phyloP scores from a whole-genome alignment of 2,888 invertebrate species.

The Leptopilina myrica region DNA sequence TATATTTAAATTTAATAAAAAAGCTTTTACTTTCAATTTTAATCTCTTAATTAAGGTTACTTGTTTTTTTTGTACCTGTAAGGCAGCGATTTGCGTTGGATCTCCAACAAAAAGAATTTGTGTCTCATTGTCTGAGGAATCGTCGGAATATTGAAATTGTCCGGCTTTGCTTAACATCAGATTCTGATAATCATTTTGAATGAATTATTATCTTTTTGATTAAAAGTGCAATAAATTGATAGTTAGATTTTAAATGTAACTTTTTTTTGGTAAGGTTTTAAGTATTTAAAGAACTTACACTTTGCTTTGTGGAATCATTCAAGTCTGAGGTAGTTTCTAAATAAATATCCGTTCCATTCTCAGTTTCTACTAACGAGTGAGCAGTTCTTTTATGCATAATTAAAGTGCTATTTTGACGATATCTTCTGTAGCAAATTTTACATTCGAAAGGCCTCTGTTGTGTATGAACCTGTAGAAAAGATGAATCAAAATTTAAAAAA shows the following conservation, averaged over 20 bases:
- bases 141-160: constrained; percentile 63
- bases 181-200: constrained; percentile 1
- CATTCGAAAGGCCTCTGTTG: constrained; percentile 80
- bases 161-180: constrained; percentile 57
- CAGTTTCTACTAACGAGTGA: constrained; percentile 77
- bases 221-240: too few relatives aligned
- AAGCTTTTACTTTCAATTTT: background rate
- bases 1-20: background rate
- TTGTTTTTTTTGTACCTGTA: constrained; percentile 61
- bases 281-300: background rate
- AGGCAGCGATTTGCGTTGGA: constrained; percentile 69
- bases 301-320: background rate
- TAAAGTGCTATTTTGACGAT: constrained; percentile 81
- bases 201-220: background rate
- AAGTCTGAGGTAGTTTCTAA: constrained; percentile 50
- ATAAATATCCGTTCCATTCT: constrained; percentile 74
- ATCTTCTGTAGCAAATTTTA: constrained; percentile 79
- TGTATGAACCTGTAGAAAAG: constrained; percentile 77
- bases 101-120: constrained; percentile 71
- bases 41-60: background rate
- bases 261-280: too few relatives aligned
- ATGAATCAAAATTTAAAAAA: background rate
- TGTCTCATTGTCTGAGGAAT: constrained; percentile 65
- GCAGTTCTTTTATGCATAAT: constrained; percentile 81
- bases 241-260: too few relatives aligned